Conservation (phyloP, 2,113 vertebrate species). For the Oceanodroma tethys region DNA sequence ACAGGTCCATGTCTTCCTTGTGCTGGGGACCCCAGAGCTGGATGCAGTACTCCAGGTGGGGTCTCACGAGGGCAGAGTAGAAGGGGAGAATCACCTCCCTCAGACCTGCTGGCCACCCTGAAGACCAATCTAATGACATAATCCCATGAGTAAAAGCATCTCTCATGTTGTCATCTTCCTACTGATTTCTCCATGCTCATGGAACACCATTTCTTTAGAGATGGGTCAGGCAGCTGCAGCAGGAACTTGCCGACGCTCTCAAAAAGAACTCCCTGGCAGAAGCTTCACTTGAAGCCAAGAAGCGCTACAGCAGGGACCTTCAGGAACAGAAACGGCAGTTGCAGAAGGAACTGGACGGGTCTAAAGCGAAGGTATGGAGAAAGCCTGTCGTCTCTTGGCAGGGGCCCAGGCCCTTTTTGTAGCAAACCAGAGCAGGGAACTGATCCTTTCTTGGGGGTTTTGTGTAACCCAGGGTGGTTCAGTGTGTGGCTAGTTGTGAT, state of each 20-base stretch:
- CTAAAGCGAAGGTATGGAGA: conserved; percentile 74
- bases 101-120: neutral
- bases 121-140: fast-evolving
- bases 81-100: neutral
- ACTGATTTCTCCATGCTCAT: neutral
- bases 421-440: neutral
- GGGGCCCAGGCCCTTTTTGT: neutral
- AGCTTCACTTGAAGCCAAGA: conserved; percentile 80
- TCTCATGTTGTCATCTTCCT: neutral
- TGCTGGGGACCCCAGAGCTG: no score
- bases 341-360: conserved; percentile 75
- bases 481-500: neutral
- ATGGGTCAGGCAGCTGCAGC: conserved; percentile 76
- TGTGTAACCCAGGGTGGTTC: neutral
- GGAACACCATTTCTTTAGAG: conserved; percentile 54
- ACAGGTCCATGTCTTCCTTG: no score
- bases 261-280: conserved; percentile 84
- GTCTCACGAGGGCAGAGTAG: no score
- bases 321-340: conserved; percentile 78
- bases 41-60: no score
- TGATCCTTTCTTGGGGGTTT: neutral
- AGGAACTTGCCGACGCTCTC: conserved; percentile 80
- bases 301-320: conserved; percentile 75
- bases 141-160: neutral
- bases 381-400: neutral